Percentiles rank a stretch among this genome's conserved stretches.
phyloP scores from a whole-genome alignment of 2,113 vertebrate genomes.

The Aspidoscelis tigris region DNA sequence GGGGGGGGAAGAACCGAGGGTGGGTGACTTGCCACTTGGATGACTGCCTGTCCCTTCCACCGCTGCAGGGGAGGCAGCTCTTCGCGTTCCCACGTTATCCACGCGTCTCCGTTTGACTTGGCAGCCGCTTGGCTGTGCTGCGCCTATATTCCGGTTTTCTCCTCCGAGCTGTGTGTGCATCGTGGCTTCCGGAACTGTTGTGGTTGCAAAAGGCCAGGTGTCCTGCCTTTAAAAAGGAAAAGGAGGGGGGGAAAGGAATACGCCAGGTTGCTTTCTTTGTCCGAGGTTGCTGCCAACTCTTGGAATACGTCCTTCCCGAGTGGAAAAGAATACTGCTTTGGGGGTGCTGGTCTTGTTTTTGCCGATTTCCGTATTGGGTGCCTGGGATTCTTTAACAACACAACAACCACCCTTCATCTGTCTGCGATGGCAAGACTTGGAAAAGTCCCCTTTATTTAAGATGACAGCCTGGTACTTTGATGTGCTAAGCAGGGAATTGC shows the following conservation, averaged over 20 bases:
- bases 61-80: background rate
- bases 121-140: too few species aligned
- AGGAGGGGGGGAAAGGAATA: background rate
- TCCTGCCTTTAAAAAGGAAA: too few species aligned
- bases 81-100: background rate
- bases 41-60: background rate
- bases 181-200: background rate
- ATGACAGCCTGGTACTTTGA: background rate
- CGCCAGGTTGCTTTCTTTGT: background rate
- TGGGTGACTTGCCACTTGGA: background rate
- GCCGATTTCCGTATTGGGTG: background rate
- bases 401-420: background rate
- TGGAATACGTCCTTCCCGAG: background rate
- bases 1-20: background rate
- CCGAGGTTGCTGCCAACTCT: background rate
- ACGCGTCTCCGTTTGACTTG: background rate
- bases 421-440: background rate
- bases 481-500: background rate
- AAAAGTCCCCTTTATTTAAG: background rate
- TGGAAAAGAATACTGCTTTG: background rate
- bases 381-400: background rate
- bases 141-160: background rate
- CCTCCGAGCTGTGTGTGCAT: background rate
- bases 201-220: background rate
- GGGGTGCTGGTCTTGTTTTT: background rate